Evolutionary conservation across 1,140 invertebrate genomes (phyloP).

Genomic region (Drosophila lacertosa): DNA sequence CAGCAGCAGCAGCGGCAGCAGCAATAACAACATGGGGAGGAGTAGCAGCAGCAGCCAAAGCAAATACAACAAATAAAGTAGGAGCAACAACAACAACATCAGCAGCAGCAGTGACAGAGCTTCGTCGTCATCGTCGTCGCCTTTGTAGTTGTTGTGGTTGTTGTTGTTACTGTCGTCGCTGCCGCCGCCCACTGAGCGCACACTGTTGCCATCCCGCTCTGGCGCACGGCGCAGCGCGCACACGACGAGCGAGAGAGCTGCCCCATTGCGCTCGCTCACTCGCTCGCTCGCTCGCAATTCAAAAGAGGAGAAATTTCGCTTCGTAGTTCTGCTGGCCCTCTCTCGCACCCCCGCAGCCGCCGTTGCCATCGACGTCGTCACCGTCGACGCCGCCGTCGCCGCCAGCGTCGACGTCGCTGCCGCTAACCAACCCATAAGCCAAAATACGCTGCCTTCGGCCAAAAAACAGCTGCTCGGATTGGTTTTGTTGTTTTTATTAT

Average conservation of each 20-base stretch:
- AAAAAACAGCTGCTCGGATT: constrained; percentile 53
- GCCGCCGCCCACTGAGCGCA: constrained; percentile 52
- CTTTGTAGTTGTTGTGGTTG: constrained; percentile 4
- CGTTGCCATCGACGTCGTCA: no score
- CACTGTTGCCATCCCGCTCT: constrained; percentile 60
- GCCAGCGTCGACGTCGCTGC: no score
- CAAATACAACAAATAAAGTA: constrained; percentile 13
- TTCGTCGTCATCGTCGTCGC: constrained; percentile 16
- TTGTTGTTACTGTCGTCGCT: constrained; percentile 12
- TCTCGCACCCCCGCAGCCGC: constrained; percentile 10
- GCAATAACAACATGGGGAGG: constrained; percentile 24
- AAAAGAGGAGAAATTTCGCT: constrained; percentile 38
- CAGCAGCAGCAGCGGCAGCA: constrained; percentile 49
- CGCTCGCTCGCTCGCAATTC: constrained; percentile 30
- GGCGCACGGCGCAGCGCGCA: constrained; percentile 12
- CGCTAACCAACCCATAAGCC: constrained; percentile 1
- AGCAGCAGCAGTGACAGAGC: constrained; percentile 38
- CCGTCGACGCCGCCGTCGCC: no score
- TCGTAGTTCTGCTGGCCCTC: constrained; percentile 35
- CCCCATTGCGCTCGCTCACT: constrained; percentile 6
- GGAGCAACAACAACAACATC: constrained; percentile 9
- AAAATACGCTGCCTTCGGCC: constrained; percentile 32
- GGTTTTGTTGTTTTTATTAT: constrained; percentile 68
- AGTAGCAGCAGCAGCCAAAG: constrained; percentile 40
- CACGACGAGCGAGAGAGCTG: constrained; percentile 30